Conservation (phyloP, 2,888 invertebrate species). For the Deilephila porcellus region DNA sequence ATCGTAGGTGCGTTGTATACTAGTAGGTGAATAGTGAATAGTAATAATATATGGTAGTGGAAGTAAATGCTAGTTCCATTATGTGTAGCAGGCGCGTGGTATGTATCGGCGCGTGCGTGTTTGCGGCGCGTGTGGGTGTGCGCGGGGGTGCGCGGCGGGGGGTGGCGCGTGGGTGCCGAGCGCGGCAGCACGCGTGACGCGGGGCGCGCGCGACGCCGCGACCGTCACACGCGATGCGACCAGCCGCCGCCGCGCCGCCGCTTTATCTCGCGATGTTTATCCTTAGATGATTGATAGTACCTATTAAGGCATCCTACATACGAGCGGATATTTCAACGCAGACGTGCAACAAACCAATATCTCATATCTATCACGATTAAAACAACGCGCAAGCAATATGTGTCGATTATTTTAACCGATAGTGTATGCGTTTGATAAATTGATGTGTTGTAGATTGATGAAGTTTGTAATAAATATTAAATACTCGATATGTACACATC, state of each 20-base stretch:
- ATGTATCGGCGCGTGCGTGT: slow-evolving; percentile 33
- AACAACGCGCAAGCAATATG: slow-evolving; percentile 11
- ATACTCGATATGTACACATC: neutral
- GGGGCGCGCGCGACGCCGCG: neutral
- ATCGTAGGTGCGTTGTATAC: neutral
- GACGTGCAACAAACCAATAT: slow-evolving; percentile 12
- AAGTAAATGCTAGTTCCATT: neutral
- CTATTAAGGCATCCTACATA: slow-evolving; percentile 32
- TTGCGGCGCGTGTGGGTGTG: slow-evolving; percentile 40
- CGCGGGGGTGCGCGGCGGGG: slow-evolving; percentile 26
- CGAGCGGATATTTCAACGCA: slow-evolving; percentile 24
- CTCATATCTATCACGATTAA: slow-evolving; percentile 26
- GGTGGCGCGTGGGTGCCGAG: slow-evolving; percentile 19
- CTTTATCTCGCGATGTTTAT: slow-evolving; percentile 55
- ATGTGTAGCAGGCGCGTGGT: neutral
- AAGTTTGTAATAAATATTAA: slow-evolving; percentile 11
- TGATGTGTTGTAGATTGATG: neutral
- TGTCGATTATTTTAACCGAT: slow-evolving; percentile 3
- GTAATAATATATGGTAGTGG: neutral
- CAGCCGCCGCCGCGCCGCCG: slow-evolving; percentile 17
- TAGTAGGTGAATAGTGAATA: neutral
- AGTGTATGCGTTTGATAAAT: slow-evolving; percentile 5
- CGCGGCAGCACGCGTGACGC: neutral
- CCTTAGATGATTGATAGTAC: slow-evolving; percentile 64
- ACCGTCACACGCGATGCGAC: slow-evolving; percentile 21